phyloP scores from a whole-genome alignment of 1,140 invertebrate species.

The Conopomorpha cramerella region DNA sequence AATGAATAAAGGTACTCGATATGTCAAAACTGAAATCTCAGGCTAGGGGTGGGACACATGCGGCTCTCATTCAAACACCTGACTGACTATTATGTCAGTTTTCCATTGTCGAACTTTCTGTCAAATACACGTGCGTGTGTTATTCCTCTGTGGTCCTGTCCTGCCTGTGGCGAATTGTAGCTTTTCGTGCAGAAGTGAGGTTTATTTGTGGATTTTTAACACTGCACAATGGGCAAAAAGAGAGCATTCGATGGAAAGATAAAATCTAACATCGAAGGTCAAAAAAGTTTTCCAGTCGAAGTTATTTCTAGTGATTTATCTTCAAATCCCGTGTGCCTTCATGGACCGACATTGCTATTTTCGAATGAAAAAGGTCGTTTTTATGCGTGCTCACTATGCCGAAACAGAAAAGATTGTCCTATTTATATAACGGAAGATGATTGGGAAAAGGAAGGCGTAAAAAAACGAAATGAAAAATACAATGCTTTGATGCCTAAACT shows the following conservation, averaged over 20 bases:
- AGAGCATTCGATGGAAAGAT: no score
- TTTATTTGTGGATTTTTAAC: no score
- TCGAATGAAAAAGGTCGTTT: slow-evolving; percentile 62
- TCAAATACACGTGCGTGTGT: slow-evolving; percentile 2
- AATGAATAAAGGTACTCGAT: no score
- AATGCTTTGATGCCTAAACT: slow-evolving; percentile 54
- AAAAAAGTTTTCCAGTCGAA: slow-evolving; percentile 28
- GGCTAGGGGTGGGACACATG: no score
- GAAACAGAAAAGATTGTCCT: slow-evolving; percentile 78
- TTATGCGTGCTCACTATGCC: slow-evolving; percentile 80
- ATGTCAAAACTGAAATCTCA: no score
- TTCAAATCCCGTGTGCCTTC: slow-evolving; percentile 60
- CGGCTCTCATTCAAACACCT: no score
- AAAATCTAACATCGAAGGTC: slow-evolving; percentile 9
- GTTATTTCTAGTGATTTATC: slow-evolving; percentile 43
- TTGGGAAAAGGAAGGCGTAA: slow-evolving; percentile 42
- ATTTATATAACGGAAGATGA: slow-evolving; percentile 67
- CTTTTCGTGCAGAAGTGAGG: no score
- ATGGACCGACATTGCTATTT: slow-evolving; percentile 76
- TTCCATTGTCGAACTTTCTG: no score
- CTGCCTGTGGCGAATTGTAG: no score
- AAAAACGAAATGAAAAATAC: slow-evolving; percentile 53
- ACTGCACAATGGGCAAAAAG: slow-evolving; percentile 24
- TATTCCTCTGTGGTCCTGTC: not conserved
- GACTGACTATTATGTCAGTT: no score